phyloP scores from a whole-genome alignment of 2,797 vertebrate genomes.

The Enteromius radiatus region DNA sequence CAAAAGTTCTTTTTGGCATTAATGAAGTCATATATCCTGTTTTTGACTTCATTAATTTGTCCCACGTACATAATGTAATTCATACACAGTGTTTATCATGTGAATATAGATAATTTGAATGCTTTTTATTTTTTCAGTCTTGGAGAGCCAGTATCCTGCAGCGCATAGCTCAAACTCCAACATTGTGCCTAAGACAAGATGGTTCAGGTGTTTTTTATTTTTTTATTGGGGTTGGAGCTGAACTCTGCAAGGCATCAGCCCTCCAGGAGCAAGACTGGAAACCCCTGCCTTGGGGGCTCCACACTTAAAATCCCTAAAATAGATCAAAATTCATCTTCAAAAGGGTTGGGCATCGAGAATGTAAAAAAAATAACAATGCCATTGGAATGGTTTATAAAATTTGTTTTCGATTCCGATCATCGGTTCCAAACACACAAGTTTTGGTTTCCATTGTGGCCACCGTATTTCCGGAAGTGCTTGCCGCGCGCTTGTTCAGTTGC shows the following conservation, averaged over 20 bases:
- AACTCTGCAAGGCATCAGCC: background rate
- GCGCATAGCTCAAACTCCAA: background rate
- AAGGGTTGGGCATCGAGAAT: too few species aligned
- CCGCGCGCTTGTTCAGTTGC: too few species aligned
- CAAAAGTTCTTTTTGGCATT: background rate
- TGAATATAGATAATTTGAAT: background rate
- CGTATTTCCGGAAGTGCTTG: too few species aligned
- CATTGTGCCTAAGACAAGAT: background rate
- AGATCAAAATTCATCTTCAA: background rate
- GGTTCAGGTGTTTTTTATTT: background rate
- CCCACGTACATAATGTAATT: background rate
- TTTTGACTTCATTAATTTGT: background rate
- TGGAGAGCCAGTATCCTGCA: background rate
- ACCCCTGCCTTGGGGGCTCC: too few species aligned
- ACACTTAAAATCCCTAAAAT: background rate
- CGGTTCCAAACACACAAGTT: too few species aligned
- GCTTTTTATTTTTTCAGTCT: background rate
- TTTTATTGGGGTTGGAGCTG: background rate
- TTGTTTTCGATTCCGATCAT: too few species aligned
- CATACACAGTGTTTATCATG: background rate
- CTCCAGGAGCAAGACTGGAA: background rate
- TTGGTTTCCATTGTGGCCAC: too few species aligned
- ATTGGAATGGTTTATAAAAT: too few species aligned
- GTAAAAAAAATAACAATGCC: too few species aligned
- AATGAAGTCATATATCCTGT: background rate